These are phyloP conservation scores for Phasianus colchicus DNA, from an alignment of 2,113 vertebrate genomes.

Conservation along the genomic window DNA sequence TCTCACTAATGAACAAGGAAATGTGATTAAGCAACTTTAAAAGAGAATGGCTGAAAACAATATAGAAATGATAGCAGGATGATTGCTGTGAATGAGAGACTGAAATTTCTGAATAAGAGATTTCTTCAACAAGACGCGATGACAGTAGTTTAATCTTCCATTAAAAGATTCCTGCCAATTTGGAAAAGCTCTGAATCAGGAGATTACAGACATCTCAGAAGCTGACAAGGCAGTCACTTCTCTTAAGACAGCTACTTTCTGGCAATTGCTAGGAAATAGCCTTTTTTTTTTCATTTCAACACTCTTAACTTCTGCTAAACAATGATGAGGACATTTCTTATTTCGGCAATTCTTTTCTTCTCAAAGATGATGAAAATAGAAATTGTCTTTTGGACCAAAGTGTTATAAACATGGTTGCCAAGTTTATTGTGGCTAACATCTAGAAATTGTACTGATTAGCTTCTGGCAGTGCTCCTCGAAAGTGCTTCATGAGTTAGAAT, in stretches of 20 bases:
- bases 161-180: conserved; percentile 54
- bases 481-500: neutral
- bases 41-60: conserved; percentile 42
- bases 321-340: conserved; percentile 1
- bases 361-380: neutral
- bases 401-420: conserved; percentile 35
- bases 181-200: conserved; percentile 43
- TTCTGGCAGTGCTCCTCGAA: conserved; percentile 4
- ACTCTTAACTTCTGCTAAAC: neutral
- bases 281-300: neutral
- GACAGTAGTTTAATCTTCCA: conserved; percentile 51
- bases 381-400: neutral
- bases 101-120: conserved; percentile 46
- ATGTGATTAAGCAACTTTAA: conserved; percentile 63
- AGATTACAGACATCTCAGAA: conserved; percentile 8
- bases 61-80: conserved; percentile 47
- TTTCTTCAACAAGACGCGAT: conserved; percentile 35
- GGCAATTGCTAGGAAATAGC: neutral
- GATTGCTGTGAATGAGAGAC: conserved; percentile 47
- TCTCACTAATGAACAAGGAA: conserved; percentile 57
- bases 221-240: conserved; percentile 36
- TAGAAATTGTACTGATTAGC: conserved; percentile 29
- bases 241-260: conserved; percentile 26
- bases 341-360: neutral
- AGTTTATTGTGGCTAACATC: neutral